Evolutionary conservation across 2,113 vertebrate genomes (phyloP), one percentile per base, ranked within the genome.

Genomic region (Periophthalmus modestus): DNA sequence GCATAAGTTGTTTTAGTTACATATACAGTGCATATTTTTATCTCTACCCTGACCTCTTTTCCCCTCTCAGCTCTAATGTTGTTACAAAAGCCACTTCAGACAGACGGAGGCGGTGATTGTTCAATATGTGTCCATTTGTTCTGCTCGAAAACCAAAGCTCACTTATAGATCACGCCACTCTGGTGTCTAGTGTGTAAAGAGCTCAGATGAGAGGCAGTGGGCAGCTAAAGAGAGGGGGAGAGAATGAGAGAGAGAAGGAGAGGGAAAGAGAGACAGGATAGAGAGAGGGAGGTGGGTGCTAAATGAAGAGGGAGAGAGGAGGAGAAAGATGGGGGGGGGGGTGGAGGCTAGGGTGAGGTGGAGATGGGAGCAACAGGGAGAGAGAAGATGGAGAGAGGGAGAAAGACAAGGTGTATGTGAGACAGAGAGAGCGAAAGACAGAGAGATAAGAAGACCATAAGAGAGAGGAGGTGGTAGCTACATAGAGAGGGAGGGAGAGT

Each of bases 101-200:
- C 62, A 65, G 62, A 43, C 11, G 62, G 62, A 43, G 62, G 62
- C 62, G 34, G 62, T 65, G 34, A 65, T 65, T 65, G 62, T 43
- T 65, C 62, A 65, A 65, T 63, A 63, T 43, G 34, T 21, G 62
- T 19, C 62, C 62, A 65, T 65, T 65, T 65, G 34, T 43, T 65
- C 34, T n/a, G 62, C 62, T 65, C 34, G 19, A 65, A 43, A 12
- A n/a, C 33, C 34, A 65, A 65, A 65, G 15, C 62, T 39, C 62
- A 43, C 39, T 43, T 65, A 43, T 21, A 65, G 62, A 39, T 43
- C n/a, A 34, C 11, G n/a, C n/a, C 10, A 34, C 34, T 39, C 62
- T 39, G n/a, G 59, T 34, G 59, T 62, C 59, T 34, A 18, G 34
- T 4, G 34, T 65, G 62, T 65, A 39, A 63, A n/a, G 62, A 65